Conservation (phyloP, 2,888 invertebrate species). For the Orthosia incerta region DNA sequence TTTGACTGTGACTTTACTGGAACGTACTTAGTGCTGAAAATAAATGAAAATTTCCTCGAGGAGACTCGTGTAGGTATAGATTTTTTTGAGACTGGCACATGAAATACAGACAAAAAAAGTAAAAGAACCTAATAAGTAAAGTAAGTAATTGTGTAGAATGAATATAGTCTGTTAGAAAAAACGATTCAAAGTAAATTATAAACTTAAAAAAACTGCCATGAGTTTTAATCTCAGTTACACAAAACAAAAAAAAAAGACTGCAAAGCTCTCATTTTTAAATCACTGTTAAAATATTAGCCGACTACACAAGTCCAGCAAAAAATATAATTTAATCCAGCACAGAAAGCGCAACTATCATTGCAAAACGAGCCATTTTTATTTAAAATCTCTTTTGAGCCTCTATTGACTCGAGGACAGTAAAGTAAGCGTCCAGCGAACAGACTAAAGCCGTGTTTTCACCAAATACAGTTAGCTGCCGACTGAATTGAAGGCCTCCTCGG, state of each 20-base stretch:
- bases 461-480: background rate
- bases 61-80: background rate
- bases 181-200: background rate
- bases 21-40: background rate
- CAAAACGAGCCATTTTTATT: slow-evolving; percentile 61
- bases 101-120: too few species aligned
- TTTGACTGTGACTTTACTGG: background rate
- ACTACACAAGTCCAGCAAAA: slow-evolving; percentile 10
- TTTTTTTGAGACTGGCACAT: too few species aligned
- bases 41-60: background rate
- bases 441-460: slow-evolving; percentile 22
- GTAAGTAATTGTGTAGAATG: too few species aligned
- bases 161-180: background rate
- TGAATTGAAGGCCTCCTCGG: background rate
- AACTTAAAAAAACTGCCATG: background rate
- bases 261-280: slow-evolving; percentile 7
- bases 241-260: background rate
- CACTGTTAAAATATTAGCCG: slow-evolving; percentile 12
- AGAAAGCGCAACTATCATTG: slow-evolving; percentile 49
- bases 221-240: background rate
- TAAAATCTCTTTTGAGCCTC: slow-evolving; percentile 55
- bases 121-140: too few species aligned
- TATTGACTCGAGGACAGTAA: slow-evolving; percentile 60
- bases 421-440: slow-evolving; percentile 58
- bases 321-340: slow-evolving; percentile 37